Conservation (phyloP, 2,797 vertebrate species). For the Limosa lapponica region DNA sequence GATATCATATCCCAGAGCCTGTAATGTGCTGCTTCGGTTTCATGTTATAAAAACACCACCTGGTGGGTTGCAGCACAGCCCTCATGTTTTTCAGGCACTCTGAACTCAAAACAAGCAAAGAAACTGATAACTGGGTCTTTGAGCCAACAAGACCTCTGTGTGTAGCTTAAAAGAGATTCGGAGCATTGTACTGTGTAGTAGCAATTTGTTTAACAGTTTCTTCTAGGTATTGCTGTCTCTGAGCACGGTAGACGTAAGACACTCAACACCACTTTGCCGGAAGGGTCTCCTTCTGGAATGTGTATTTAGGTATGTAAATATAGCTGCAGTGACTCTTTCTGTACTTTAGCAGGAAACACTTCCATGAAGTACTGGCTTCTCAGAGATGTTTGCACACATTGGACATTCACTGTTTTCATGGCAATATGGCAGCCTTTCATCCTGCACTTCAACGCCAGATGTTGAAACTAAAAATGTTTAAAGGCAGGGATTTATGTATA, state of each 20-base stretch:
- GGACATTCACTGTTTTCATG: neutral
- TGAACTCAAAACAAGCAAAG: neutral
- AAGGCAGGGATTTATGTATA: neutral
- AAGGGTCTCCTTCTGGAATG: neutral
- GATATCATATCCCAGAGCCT: neutral
- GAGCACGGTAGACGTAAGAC: neutral
- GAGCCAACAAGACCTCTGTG: neutral
- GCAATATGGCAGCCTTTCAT: neutral
- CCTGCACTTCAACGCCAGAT: neutral
- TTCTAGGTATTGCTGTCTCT: neutral
- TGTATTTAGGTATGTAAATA: neutral
- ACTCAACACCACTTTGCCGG: neutral
- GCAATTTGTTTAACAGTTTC: neutral
- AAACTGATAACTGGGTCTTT: neutral
- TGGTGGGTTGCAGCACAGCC: neutral
- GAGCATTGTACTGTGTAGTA: neutral
- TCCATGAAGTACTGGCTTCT: neutral
- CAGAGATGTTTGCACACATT: neutral
- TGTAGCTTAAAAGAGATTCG: neutral
- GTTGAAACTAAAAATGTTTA: neutral
- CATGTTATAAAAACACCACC: neutral
- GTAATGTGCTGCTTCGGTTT: neutral
- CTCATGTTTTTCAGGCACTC: neutral
- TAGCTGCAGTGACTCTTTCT: neutral
- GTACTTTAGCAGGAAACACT: neutral